Percentiles rank a stretch among this genome's conserved stretches.
These are phyloP conservation scores for Orycteropus afer DNA, from an alignment of 2,113 vertebrate genomes.

Conservation along the genomic window DNA sequence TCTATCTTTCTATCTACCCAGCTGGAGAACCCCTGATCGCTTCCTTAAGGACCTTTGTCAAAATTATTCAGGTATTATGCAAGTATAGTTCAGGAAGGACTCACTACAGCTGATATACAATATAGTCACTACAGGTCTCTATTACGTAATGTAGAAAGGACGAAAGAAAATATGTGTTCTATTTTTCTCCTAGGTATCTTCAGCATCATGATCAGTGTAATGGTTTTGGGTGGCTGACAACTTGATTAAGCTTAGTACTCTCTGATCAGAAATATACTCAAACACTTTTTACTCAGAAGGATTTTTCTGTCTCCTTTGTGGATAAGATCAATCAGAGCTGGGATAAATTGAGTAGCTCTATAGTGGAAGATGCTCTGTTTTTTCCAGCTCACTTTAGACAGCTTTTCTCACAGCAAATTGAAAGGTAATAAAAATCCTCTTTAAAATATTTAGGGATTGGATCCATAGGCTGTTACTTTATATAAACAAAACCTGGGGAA, in stretches of 20 bases:
- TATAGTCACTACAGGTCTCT: neutral
- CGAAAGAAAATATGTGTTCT: neutral
- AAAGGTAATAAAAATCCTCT: conserved; percentile 12
- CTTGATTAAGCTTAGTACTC: conserved; percentile 65
- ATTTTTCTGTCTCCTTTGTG: conserved; percentile 67
- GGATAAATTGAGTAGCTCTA: conserved; percentile 48
- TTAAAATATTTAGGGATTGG: neutral
- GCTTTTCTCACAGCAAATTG: conserved; percentile 11
- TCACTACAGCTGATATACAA: neutral
- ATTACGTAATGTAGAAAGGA: neutral
- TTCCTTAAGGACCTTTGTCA: neutral
- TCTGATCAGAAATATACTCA: conserved; percentile 64
- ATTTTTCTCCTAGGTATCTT: neutral
- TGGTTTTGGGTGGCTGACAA: conserved; percentile 61
- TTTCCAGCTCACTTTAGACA: conserved; percentile 33
- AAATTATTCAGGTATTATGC: neutral
- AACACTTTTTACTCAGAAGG: conserved; percentile 59
- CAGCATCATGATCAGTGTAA: conserved; percentile 51
- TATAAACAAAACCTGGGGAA: neutral
- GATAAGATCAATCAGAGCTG: conserved; percentile 69
- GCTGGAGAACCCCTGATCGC: neutral
- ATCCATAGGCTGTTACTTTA: neutral
- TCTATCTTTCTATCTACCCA: neutral
- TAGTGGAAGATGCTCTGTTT: conserved; percentile 32
- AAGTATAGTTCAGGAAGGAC: neutral